Evolutionary conservation across 1,140 invertebrate genomes (phyloP).

Genomic region (Agrypnia vestita): DNA sequence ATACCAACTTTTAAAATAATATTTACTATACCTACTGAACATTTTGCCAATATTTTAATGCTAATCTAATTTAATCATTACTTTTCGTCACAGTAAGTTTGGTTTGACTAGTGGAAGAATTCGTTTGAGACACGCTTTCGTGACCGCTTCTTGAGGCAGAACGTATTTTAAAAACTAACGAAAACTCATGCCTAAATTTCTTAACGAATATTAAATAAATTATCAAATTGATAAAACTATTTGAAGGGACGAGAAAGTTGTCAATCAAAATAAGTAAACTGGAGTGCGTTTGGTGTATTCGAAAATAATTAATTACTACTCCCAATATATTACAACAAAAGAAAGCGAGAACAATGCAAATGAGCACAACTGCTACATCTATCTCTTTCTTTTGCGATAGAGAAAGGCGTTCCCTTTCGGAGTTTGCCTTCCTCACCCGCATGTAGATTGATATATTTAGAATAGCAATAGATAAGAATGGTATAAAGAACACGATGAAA

Average conservation of each 20-base stretch:
- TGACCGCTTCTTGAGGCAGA: neutral
- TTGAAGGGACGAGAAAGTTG: neutral
- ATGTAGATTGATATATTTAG: neutral
- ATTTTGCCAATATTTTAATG: too few relatives aligned
- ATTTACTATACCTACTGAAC: too few relatives aligned
- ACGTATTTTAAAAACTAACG: neutral
- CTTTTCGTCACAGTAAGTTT: too few relatives aligned
- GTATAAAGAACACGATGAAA: constrained; percentile 2
- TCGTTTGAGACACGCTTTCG: neutral
- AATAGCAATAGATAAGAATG: neutral
- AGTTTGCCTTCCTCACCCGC: neutral
- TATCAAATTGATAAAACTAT: neutral
- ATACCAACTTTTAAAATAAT: too few relatives aligned
- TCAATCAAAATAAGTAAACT: neutral
- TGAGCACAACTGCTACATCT: neutral
- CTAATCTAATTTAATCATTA: too few relatives aligned
- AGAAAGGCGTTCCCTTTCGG: neutral
- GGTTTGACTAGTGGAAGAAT: too few relatives aligned
- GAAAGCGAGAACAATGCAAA: neutral
- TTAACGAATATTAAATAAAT: neutral
- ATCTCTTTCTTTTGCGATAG: neutral
- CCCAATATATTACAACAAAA: constrained; percentile 11
- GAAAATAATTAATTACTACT: neutral
- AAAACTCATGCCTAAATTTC: constrained; percentile 17
- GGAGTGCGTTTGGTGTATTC: neutral